Conservation (phyloP, 2,888 invertebrate genomes). For the Volucella zonaria region DNA sequence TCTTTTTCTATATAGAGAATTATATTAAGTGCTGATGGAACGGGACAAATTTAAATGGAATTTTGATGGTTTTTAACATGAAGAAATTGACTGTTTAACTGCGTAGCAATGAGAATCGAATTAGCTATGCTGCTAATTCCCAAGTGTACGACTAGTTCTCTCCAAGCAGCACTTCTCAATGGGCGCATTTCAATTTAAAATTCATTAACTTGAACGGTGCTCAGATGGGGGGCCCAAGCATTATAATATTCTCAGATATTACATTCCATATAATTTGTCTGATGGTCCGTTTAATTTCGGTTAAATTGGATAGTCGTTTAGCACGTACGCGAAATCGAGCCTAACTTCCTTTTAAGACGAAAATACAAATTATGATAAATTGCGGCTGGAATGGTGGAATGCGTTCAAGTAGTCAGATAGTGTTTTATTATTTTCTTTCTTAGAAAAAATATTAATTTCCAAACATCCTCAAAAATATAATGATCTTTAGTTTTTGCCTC, state of each 20-base stretch:
- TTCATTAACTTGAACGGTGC: slow-evolving; percentile 50
- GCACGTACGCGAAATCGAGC: slow-evolving; percentile 55
- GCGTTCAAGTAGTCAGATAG: slow-evolving; percentile 59
- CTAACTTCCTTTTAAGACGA: slow-evolving; percentile 29
- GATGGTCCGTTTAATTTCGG: slow-evolving; percentile 69
- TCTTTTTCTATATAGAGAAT: slow-evolving; percentile 3
- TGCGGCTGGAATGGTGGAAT: slow-evolving; percentile 23
- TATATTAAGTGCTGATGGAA: slow-evolving; percentile 27
- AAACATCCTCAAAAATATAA: too few relatives aligned
- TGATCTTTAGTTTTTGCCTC: too few relatives aligned
- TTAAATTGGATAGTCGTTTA: slow-evolving; percentile 56
- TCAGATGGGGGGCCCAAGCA: slow-evolving; percentile 9
- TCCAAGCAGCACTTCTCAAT: slow-evolving; percentile 34
- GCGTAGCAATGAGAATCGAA: slow-evolving; percentile 34
- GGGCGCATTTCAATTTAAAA: slow-evolving; percentile 56
- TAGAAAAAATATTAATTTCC: background rate
- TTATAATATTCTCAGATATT: slow-evolving; percentile 51
- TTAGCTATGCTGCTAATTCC: slow-evolving; percentile 48
- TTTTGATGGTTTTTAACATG: slow-evolving; percentile 40
- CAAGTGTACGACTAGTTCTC: slow-evolving; percentile 9
- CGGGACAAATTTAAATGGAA: slow-evolving; percentile 3
- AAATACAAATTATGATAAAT: slow-evolving; percentile 60
- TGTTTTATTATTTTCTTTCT: slow-evolving; percentile 39
- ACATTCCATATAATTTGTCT: slow-evolving; percentile 70
- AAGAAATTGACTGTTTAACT: slow-evolving; percentile 36